These are phyloP conservation scores for Heterodera carotae DNA, from an alignment of 1,140 invertebrate genomes.

Conservation along the genomic window DNA sequence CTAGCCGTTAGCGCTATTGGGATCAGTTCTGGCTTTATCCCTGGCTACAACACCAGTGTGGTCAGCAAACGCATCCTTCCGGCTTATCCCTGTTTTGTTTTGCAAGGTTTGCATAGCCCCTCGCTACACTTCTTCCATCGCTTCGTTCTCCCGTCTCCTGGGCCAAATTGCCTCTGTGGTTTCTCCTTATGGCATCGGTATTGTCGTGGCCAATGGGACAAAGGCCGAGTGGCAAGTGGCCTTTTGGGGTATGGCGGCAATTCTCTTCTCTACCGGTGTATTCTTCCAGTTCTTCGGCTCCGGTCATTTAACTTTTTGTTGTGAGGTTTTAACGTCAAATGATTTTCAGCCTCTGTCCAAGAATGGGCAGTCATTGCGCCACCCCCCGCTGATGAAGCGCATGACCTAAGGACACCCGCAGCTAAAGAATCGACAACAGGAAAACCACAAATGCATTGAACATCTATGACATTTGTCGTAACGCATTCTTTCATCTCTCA, in stretches of 20 bases:
- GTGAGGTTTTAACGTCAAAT: conserved; percentile 11
- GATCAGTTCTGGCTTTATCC: conserved; percentile 61
- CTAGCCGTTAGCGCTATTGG: conserved; percentile 59
- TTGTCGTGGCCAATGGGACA: conserved; percentile 45
- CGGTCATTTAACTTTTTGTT: conserved; percentile 34
- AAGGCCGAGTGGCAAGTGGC: conserved; percentile 53
- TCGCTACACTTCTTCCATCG: conserved; percentile 59
- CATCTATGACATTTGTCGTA: too few relatives aligned
- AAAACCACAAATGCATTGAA: too few relatives aligned
- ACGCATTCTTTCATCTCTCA: too few relatives aligned
- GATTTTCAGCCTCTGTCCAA: conserved; percentile 40
- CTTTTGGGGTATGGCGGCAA: conserved; percentile 50
- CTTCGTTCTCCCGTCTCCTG: conserved; percentile 61
- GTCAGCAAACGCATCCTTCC: neutral
- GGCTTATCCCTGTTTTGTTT: neutral
- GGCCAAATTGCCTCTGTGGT: conserved; percentile 62
- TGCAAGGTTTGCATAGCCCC: conserved; percentile 63
- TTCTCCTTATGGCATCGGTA: conserved; percentile 57
- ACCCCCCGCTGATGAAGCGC: neutral
- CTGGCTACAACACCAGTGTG: conserved; percentile 63
- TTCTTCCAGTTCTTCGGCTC: conserved; percentile 53
- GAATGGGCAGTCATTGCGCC: conserved; percentile 31
- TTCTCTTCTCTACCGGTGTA: conserved; percentile 51
- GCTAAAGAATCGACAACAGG: too few relatives aligned
- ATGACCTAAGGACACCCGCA: too few relatives aligned